A percentile compares a stretch with the other conserved stretches of the same genome.
phyloP scores from a whole-genome alignment of 2,113 vertebrate genomes.

The Pluvianellus socialis region DNA sequence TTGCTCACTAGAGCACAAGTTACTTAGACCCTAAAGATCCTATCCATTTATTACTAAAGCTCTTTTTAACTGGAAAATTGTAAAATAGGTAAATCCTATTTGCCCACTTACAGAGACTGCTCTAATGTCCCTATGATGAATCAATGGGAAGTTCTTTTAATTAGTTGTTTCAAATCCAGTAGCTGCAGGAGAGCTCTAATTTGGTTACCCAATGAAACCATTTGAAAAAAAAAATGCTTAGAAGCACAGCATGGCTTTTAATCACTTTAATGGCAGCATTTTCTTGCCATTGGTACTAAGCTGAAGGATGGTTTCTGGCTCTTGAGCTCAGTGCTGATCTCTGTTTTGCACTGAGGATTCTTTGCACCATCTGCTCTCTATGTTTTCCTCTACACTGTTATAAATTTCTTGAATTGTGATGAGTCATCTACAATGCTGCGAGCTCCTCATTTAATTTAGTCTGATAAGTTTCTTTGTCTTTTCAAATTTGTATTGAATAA shows the following conservation, averaged over 20 bases:
- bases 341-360: not conserved
- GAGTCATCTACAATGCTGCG: not conserved
- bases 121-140: slow-evolving; percentile 1
- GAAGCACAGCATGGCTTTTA: not conserved
- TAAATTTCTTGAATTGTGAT: not conserved
- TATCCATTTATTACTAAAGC: not conserved
- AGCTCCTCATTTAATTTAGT: not conserved
- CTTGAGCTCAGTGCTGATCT: not conserved
- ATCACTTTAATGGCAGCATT: slow-evolving; percentile 20
- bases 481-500: not conserved
- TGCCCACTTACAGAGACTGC: not conserved
- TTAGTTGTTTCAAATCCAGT: slow-evolving; percentile 12
- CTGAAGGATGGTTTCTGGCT: not conserved
- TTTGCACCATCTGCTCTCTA: slow-evolving; percentile 11
- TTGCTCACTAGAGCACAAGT: not conserved
- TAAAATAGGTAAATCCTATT: not conserved
- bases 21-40: not conserved
- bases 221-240: not conserved
- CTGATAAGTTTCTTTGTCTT: not conserved
- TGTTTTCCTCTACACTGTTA: not conserved
- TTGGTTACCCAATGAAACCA: slow-evolving; percentile 11
- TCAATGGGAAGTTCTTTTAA: slow-evolving; percentile 25
- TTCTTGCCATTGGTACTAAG: not conserved
- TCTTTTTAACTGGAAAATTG: not conserved
- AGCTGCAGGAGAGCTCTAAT: slow-evolving; percentile 24